Percentiles rank a stretch among this genome's conserved stretches.
These are phyloP conservation scores for Holothuria scabra DNA, from an alignment of 53 echinoderm and acorn worm genomes.

Conservation along the genomic window DNA sequence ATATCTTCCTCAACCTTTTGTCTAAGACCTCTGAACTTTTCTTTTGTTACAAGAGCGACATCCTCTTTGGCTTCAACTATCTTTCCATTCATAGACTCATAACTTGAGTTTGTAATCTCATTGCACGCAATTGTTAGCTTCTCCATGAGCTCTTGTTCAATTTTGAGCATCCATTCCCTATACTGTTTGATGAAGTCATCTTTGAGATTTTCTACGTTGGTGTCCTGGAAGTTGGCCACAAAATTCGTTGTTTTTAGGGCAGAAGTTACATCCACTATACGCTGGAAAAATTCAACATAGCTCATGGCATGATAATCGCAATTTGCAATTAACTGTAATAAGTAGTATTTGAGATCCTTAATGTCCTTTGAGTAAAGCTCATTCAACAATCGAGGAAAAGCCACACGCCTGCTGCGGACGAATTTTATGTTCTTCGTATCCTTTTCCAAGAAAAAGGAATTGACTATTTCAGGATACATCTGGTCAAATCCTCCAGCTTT, in stretches of 20 bases:
- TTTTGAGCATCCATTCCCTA: background rate
- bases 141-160: background rate
- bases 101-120: background rate
- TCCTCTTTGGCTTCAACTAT: background rate
- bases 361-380: background rate
- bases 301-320: background rate
- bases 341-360: background rate
- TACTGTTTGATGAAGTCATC: slow-evolving; percentile 20
- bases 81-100: too few relatives aligned
- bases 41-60: background rate
- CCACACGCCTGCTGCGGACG: too few relatives aligned
- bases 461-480: too few relatives aligned
- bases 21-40: background rate
- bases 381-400: too few relatives aligned
- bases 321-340: background rate
- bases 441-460: too few relatives aligned
- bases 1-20: background rate
- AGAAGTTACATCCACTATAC: background rate
- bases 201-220: slow-evolving; percentile 22
- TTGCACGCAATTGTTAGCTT: background rate
- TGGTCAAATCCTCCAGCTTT: too few relatives aligned
- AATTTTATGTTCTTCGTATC: too few relatives aligned
- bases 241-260: slow-evolving; percentile 14
- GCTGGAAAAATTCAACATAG: slow-evolving; percentile 2
- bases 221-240: slow-evolving; percentile 13